Percentiles rank a stretch among this genome's conserved stretches.
These are phyloP conservation scores for Alethe diademata DNA, from an alignment of 2,113 vertebrate species.

Conservation along the genomic window DNA sequence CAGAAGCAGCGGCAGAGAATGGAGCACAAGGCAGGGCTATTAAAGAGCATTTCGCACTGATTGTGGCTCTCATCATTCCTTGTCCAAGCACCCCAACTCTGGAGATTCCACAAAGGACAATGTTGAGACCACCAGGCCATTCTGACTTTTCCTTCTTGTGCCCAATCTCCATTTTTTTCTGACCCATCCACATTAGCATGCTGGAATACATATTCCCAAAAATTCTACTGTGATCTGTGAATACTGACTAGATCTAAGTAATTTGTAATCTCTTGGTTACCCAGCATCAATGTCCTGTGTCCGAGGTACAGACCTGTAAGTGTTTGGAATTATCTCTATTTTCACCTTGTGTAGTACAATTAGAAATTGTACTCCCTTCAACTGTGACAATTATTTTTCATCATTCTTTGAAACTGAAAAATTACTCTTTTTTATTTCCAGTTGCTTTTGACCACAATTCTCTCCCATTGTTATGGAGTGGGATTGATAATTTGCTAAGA, in stretches of 20 bases:
- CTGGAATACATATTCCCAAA: not conserved
- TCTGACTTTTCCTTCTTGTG: not conserved
- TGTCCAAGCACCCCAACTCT: not conserved
- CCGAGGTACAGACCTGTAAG: not conserved
- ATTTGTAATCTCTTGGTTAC: not conserved
- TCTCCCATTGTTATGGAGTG: not conserved
- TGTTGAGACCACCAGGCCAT: not conserved
- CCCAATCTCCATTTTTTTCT: not conserved
- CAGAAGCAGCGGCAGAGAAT: not conserved
- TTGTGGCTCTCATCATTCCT: not conserved
- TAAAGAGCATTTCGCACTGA: not conserved
- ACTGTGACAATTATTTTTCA: not conserved
- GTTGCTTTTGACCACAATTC: not conserved
- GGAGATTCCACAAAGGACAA: not conserved
- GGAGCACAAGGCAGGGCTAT: fast-evolving
- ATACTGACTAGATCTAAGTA: not conserved
- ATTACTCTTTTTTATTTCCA: not conserved
- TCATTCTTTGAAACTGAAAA: not conserved
- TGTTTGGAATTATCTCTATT: not conserved
- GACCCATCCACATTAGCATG: not conserved
- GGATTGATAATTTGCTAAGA: not conserved
- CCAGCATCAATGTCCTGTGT: not conserved
- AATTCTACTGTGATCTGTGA: not conserved
- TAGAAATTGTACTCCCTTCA: not conserved
- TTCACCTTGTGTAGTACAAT: not conserved